Conservation (phyloP, 2,113 vertebrate species). For the Ginglymostoma cirratum region DNA sequence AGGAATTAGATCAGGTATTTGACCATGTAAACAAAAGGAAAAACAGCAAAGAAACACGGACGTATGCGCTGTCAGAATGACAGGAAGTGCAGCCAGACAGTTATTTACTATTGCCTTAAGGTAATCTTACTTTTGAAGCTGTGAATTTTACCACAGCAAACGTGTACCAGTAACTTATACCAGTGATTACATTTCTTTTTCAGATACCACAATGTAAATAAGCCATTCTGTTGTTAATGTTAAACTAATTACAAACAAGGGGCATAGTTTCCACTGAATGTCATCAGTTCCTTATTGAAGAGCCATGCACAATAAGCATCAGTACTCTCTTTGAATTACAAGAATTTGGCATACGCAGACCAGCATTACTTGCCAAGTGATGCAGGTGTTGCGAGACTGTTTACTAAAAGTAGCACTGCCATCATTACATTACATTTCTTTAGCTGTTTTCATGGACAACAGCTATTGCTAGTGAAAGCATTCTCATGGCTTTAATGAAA, state of each 20-base stretch:
- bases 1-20: slow-evolving; percentile 50
- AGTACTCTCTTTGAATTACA: slow-evolving; percentile 33
- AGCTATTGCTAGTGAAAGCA: slow-evolving; percentile 17
- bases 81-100: slow-evolving; percentile 30
- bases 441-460: slow-evolving; percentile 35
- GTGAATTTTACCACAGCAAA: background rate
- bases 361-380: slow-evolving; percentile 26
- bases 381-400: slow-evolving; percentile 35
- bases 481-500: slow-evolving; percentile 32
- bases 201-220: slow-evolving; percentile 1
- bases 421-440: slow-evolving; percentile 29
- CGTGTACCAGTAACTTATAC: background rate
- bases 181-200: background rate
- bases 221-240: slow-evolving; percentile 2
- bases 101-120: background rate
- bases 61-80: background rate
- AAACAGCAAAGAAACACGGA: background rate
- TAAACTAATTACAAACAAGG: slow-evolving; percentile 28
- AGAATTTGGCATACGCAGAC: slow-evolving; percentile 26
- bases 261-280: slow-evolving; percentile 36
- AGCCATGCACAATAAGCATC: slow-evolving; percentile 37
- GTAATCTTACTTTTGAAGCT: slow-evolving; percentile 26
- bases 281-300: slow-evolving; percentile 37
- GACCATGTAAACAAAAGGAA: slow-evolving; percentile 42
- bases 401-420: slow-evolving; percentile 32